Conservation (phyloP, 2,888 invertebrate genomes). For the Cosmorhoe ocellata region DNA sequence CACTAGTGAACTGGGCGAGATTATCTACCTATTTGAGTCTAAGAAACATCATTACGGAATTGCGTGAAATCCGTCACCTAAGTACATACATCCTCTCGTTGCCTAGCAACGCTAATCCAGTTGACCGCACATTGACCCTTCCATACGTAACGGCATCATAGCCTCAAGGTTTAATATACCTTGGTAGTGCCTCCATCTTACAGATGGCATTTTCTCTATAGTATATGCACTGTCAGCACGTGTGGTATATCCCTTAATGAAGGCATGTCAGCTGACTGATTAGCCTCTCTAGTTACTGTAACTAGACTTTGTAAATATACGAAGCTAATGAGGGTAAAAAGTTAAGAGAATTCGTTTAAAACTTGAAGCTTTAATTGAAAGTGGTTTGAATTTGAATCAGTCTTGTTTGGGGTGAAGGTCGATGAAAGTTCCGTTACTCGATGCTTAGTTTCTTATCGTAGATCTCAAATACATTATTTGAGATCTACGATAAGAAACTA, state of each 20-base stretch:
- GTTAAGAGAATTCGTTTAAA: slow-evolving; percentile 19
- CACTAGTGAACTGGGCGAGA: too few species aligned
- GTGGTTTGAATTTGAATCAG: slow-evolving; percentile 21
- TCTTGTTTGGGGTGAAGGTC: slow-evolving; percentile 1
- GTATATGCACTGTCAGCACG: background rate
- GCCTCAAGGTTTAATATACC: too few species aligned
- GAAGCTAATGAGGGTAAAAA: slow-evolving; percentile 26
- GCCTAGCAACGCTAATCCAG: slow-evolving; percentile 21
- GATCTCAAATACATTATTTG: too few species aligned
- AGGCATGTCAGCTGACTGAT: slow-evolving; percentile 23
- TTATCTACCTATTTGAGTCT: too few species aligned
- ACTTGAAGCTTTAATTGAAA: slow-evolving; percentile 20
- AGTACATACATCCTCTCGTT: background rate
- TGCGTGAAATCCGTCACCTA: slow-evolving; percentile 1
- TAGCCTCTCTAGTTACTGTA: slow-evolving; percentile 18
- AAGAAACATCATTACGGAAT: too few species aligned
- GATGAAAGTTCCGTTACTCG: too few species aligned
- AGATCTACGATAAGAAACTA: too few species aligned
- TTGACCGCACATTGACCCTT: slow-evolving; percentile 11
- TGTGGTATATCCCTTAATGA: slow-evolving; percentile 16
- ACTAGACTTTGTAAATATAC: slow-evolving; percentile 32
- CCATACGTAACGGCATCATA: background rate
- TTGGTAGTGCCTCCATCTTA: too few species aligned
- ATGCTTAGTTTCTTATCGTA: too few species aligned
- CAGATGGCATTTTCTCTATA: background rate